Evolutionary conservation across 2,888 invertebrate genomes (phyloP).

Genomic region (Torymus texanus): DNA sequence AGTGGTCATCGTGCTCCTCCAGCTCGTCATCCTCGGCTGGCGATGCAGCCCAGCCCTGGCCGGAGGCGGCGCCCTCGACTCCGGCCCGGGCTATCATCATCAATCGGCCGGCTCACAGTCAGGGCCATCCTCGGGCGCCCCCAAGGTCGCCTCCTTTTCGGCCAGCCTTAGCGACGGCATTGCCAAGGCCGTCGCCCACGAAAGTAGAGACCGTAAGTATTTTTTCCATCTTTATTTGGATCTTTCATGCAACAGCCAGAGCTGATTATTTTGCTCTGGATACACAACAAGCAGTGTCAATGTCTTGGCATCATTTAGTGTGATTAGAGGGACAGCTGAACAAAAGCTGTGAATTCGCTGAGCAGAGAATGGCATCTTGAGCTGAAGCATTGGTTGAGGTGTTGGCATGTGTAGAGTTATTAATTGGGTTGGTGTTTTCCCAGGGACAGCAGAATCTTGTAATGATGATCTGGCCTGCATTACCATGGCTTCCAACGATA

Average conservation of each 20-base stretch:
- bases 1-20: slow-evolving; percentile 65
- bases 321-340: too few species aligned
- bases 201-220: slow-evolving; percentile 75
- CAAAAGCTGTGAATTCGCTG: too few species aligned
- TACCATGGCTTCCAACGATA: slow-evolving; percentile 84
- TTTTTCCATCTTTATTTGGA: too few species aligned
- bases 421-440: slow-evolving; percentile 19
- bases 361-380: too few species aligned
- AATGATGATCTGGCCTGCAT: slow-evolving; percentile 87
- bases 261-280: too few species aligned
- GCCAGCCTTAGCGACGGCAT: slow-evolving; percentile 77
- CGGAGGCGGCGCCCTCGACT: slow-evolving; percentile 72
- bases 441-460: slow-evolving; percentile 73
- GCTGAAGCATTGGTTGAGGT: too few species aligned
- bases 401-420: too few species aligned
- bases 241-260: too few species aligned
- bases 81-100: slow-evolving; percentile 64
- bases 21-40: slow-evolving; percentile 67
- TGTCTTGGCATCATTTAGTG: too few species aligned
- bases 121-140: slow-evolving; percentile 60
- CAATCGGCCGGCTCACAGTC: slow-evolving; percentile 59
- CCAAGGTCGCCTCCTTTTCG: slow-evolving; percentile 67
- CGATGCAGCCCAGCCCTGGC: slow-evolving; percentile 66
- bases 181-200: slow-evolving; percentile 78
- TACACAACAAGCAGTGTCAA: not conserved